Evolutionary conservation across 2,113 vertebrate genomes (phyloP).

Genomic region (Oryzias woworae): DNA sequence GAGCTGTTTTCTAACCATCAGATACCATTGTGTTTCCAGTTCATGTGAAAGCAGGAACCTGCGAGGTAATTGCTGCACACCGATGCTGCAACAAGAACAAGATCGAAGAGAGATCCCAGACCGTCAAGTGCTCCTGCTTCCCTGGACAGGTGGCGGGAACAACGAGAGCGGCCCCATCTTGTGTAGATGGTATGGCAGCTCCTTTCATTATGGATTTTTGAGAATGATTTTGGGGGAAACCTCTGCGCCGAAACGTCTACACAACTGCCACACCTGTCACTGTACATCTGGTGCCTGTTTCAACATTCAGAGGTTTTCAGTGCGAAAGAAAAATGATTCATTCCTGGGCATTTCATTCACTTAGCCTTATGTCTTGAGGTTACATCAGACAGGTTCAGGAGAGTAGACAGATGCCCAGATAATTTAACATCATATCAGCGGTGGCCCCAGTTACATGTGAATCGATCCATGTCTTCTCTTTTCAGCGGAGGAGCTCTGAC

Average conservation of each 20-base stretch:
- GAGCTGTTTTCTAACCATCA: slow-evolving; percentile 14
- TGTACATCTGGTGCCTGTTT: slow-evolving; percentile 15
- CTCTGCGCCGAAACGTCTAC: slow-evolving; percentile 33
- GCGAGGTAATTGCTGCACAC: slow-evolving; percentile 93
- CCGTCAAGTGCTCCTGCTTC: slow-evolving; percentile 96
- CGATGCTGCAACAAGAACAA: slow-evolving; percentile 97
- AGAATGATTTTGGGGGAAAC: slow-evolving; percentile 29
- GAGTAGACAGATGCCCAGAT: slow-evolving; percentile 48
- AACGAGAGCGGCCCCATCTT: slow-evolving; percentile 90
- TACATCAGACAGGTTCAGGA: slow-evolving; percentile 25
- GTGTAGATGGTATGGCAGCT: slow-evolving; percentile 88
- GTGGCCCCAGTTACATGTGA: slow-evolving; percentile 67
- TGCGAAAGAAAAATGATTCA: background rate
- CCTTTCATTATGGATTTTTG: slow-evolving; percentile 28
- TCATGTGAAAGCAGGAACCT: slow-evolving; percentile 90
- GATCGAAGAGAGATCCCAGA: slow-evolving; percentile 96
- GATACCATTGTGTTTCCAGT: slow-evolving; percentile 71
- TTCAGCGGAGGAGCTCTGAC: slow-evolving; percentile 60
- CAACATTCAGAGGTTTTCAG: slow-evolving; percentile 14
- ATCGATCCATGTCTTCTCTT: slow-evolving; percentile 71
- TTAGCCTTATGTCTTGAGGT: slow-evolving; percentile 19
- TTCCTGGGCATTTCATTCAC: slow-evolving; percentile 8
- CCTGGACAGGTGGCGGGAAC: slow-evolving; percentile 97
- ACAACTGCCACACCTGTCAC: slow-evolving; percentile 43
- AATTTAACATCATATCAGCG: slow-evolving; percentile 77